A percentile compares a stretch with the other conserved stretches of the same genome.
Conservation (phyloP, 2,888 invertebrate genomes). For the Drosophila maculinotata region DNA sequence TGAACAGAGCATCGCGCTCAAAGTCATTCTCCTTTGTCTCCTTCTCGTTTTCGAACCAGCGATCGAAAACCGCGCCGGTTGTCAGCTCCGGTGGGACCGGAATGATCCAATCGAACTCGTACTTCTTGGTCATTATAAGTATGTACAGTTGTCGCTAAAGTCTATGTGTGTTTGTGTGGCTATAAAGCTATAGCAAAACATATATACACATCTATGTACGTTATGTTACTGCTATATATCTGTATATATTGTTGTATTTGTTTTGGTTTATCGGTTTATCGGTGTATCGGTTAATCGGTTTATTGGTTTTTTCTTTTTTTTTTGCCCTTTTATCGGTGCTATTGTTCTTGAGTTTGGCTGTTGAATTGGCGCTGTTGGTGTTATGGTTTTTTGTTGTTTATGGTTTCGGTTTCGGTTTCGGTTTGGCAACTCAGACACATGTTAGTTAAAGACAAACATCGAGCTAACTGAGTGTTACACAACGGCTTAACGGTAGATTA, state of each 20-base stretch:
- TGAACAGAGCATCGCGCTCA: conserved; percentile 95
- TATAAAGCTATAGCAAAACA: conserved; percentile 45
- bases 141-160: conserved; percentile 56
- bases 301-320: conserved; percentile 12
- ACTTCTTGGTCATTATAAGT: conserved; percentile 95
- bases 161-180: conserved; percentile 35
- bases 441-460: conserved; percentile 13
- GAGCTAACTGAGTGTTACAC: conserved; percentile 11
- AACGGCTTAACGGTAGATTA: conserved; percentile 6
- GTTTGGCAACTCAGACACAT: conserved; percentile 47
- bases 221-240: neutral
- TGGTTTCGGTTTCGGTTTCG: conserved; percentile 11
- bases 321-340: conserved; percentile 8
- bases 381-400: conserved; percentile 7
- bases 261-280: conserved; percentile 1
- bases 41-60: conserved; percentile 98
- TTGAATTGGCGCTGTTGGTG: conserved; percentile 6
- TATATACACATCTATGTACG: conserved; percentile 32
- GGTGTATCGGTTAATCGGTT: conserved; percentile 1
- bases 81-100: conserved; percentile 93
- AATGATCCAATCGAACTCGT: conserved; percentile 99
- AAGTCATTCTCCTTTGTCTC: conserved; percentile 92
- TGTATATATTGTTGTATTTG: neutral
- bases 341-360: conserved; percentile 19
- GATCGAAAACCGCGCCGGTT: conserved; percentile 95